Percentiles rank a stretch among this genome's conserved stretches.
phyloP scores from a whole-genome alignment of 2,797 vertebrate species.

The Darevskia nairensis region DNA sequence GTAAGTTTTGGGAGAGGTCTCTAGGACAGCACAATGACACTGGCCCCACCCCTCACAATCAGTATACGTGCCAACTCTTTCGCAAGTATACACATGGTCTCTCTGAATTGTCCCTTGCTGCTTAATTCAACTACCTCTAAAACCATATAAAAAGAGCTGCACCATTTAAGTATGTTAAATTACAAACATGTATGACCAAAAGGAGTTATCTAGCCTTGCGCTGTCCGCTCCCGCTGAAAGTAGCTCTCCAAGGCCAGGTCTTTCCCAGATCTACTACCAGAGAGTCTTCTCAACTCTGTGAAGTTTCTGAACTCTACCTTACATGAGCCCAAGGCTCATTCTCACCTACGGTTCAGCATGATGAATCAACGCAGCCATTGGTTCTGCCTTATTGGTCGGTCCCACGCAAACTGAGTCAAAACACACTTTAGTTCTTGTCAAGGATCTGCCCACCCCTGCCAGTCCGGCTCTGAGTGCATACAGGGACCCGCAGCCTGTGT shows the following conservation, averaged over 20 bases:
- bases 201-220: not conserved
- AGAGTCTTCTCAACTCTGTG: not conserved
- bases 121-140: not conserved
- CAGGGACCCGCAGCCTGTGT: no score
- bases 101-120: not conserved
- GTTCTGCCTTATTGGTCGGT: not conserved
- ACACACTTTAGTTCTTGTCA: not conserved
- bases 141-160: not conserved
- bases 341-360: no score
- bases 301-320: no score
- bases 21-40: not conserved
- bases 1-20: not conserved
- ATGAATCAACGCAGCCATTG: no score
- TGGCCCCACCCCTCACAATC: not conserved
- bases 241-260: not conserved
- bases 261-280: not conserved
- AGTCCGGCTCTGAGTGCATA: no score
- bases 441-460: no score
- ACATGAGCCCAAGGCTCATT: no score
- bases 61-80: not conserved
- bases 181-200: not conserved
- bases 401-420: not conserved
- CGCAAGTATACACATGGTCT: not conserved
- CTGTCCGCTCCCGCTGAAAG: not conserved
- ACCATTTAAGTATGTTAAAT: not conserved